These are phyloP conservation scores for Lophotriccus pileatus DNA, from an alignment of 2,797 vertebrate species.

Conservation along the genomic window DNA sequence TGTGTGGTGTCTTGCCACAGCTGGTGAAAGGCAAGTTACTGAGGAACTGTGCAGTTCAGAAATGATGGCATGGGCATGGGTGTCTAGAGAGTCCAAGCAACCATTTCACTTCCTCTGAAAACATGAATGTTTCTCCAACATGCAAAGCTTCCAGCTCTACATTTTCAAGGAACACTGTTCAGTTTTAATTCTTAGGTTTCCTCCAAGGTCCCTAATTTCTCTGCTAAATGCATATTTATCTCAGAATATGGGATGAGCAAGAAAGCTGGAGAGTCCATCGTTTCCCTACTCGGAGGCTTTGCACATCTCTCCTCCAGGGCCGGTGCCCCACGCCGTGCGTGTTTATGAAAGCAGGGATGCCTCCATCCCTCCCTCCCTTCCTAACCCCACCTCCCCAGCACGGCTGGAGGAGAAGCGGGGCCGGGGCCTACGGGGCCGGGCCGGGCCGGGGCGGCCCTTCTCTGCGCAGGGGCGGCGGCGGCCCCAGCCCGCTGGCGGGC, in stretches of 20 bases:
- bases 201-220: background rate
- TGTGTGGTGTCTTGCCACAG: background rate
- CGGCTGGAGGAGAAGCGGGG: background rate
- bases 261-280: rapidly evolving
- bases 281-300: background rate
- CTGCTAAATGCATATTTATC: background rate
- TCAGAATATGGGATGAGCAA: background rate
- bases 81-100: background rate
- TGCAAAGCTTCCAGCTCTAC: background rate
- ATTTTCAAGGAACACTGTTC: background rate
- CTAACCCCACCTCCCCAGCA: background rate
- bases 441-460: background rate
- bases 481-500: background rate
- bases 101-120: background rate
- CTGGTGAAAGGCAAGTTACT: background rate
- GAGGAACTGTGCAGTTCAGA: background rate
- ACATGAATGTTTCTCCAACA: background rate
- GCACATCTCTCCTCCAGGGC: background rate
- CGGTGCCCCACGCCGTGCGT: background rate
- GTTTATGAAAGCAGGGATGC: background rate
- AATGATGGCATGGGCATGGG: background rate
- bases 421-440: background rate
- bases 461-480: background rate
- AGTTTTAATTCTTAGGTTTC: background rate
- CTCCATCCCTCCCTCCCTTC: background rate